phyloP scores from a whole-genome alignment of 2,113 vertebrate genomes.

The Alexandromys fortis region DNA sequence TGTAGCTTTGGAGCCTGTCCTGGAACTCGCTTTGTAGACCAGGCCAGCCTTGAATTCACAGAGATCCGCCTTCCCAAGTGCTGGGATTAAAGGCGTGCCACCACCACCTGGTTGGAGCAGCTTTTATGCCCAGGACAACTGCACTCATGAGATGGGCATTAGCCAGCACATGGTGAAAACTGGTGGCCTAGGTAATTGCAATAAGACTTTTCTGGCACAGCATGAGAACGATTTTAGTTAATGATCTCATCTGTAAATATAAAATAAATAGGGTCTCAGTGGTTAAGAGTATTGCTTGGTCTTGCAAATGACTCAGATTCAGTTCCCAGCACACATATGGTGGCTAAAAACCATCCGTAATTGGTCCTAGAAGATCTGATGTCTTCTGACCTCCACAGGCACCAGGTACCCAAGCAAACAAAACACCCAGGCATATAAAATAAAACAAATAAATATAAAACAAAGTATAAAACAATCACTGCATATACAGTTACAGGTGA shows the following conservation, averaged over 20 bases:
- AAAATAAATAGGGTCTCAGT: background rate
- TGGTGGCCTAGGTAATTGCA: background rate
- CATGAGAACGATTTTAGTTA: background rate
- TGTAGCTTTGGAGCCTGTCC: too few species aligned
- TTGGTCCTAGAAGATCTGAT: background rate
- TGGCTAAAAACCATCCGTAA: background rate
- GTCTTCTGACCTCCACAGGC: background rate
- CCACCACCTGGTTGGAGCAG: too few species aligned
- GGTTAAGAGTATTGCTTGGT: too few species aligned
- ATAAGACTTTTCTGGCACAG: background rate
- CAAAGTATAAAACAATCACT: background rate
- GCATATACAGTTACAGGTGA: background rate
- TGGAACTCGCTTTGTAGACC: too few species aligned
- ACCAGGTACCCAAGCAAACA: background rate
- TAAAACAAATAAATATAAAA: background rate
- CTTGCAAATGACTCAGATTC: background rate
- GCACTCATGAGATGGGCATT: background rate
- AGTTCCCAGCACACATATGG: background rate
- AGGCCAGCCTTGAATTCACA: too few species aligned
- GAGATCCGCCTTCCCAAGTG: too few species aligned
- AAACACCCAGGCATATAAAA: background rate
- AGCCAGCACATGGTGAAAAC: background rate
- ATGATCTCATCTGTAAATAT: background rate
- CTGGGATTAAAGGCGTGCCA: too few species aligned
- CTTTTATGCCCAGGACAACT: background rate